phyloP scores from a whole-genome alignment of 2,797 vertebrate genomes.

The Takifugu ocellatus region DNA sequence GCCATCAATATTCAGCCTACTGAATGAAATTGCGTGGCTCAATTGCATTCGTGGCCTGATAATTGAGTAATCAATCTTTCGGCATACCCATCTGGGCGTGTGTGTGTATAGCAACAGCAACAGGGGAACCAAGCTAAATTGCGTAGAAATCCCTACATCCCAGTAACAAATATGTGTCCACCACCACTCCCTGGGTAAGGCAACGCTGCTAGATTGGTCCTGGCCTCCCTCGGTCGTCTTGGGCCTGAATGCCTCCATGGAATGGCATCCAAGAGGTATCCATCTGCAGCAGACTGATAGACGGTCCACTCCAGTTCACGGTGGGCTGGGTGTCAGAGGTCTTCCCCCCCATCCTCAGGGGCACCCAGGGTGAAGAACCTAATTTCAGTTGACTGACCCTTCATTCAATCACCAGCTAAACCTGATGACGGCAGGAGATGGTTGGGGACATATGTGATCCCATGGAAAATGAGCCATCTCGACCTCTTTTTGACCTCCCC shows the following conservation, averaged over 20 bases:
- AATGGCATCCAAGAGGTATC: not conserved
- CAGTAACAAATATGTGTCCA: not conserved
- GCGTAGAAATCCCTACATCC: conserved; percentile 11
- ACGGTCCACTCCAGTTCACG: not conserved
- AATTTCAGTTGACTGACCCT: not conserved
- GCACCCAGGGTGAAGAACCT: not conserved
- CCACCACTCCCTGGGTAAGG: not conserved
- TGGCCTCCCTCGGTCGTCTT: conserved; percentile 1
- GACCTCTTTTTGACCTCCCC: too few species aligned
- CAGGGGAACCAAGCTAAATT: conserved; percentile 1
- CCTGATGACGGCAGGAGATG: conserved; percentile 4
- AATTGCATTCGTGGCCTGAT: conserved; percentile 24
- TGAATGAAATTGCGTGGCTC: conserved; percentile 1
- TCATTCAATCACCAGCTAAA: conserved; percentile 5
- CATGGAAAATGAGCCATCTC: too few species aligned
- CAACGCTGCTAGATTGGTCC: not conserved
- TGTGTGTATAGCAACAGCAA: not conserved
- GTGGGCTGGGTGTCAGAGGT: conserved; percentile 1
- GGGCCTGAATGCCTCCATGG: conserved; percentile 3
- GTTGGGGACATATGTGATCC: not conserved
- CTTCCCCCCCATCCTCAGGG: not conserved
- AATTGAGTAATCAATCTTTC: conserved; percentile 21
- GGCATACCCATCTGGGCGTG: conserved; percentile 15
- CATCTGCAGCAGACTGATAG: conserved; percentile 1
- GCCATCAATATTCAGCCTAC: conserved; percentile 16